Evolutionary conservation across 2,888 invertebrate species (phyloP).

Genomic region (Lasiommata megera): DNA sequence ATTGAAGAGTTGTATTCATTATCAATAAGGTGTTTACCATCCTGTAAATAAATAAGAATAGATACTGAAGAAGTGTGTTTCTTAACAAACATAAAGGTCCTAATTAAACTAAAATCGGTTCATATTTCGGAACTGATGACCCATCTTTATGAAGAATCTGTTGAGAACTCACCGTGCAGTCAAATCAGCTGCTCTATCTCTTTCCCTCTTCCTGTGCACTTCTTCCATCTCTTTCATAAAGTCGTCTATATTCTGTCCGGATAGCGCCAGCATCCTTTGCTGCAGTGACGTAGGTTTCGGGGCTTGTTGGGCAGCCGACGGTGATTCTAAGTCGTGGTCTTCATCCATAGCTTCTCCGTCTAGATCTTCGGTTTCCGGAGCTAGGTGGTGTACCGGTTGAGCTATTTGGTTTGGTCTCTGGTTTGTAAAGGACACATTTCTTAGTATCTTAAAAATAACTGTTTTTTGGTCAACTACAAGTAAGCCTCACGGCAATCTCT

Average conservation of each 20-base stretch:
- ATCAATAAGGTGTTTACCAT: too few relatives aligned
- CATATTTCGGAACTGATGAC: too few relatives aligned
- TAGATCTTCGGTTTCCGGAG: conserved; percentile 37
- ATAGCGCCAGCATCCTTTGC: conserved; percentile 93
- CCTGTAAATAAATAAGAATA: too few relatives aligned
- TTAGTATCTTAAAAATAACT: too few relatives aligned
- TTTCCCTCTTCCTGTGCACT: conserved; percentile 88
- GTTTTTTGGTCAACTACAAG: too few relatives aligned
- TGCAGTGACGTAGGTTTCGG: conserved; percentile 90
- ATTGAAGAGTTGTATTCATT: too few relatives aligned
- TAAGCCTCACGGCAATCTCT: too few relatives aligned
- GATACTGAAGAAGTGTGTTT: too few relatives aligned
- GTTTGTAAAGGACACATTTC: neutral
- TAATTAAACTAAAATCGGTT: too few relatives aligned
- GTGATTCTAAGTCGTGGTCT: conserved; percentile 51
- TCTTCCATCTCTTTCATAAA: conserved; percentile 97
- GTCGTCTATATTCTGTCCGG: conserved; percentile 94
- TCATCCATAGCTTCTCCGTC: conserved; percentile 55
- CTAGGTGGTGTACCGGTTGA: conserved; percentile 3
- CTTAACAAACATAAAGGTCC: too few relatives aligned
- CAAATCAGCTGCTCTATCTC: conserved; percentile 83
- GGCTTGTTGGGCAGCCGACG: conserved; percentile 80
- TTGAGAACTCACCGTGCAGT: conserved; percentile 66
- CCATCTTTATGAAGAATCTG: neutral
- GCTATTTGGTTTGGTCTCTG: conserved; percentile 7